Base-by-base conservation (phyloP, 2,888 invertebrate genomes). In the Drosophila peninsularis region DNA sequence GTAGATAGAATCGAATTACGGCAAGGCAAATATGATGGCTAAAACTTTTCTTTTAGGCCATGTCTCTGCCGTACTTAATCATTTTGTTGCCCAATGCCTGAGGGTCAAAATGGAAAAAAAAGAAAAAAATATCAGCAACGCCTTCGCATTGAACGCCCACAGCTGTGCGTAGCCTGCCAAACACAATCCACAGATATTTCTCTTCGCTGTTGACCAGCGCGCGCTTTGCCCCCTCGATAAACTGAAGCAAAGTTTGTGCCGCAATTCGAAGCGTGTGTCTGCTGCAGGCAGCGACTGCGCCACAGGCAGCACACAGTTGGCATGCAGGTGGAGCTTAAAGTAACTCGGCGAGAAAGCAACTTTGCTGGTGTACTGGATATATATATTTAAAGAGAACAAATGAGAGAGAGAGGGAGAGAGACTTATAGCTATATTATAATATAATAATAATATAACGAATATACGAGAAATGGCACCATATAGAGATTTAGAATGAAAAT, bases 41-140 rank as follows among this genome's bases (percentile, higher is more conserved):
- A 17, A 45, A 55, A 45, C 30, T 55, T 55, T 56, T 24, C 24
- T 17, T 50, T 36, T 50, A 7, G 36, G 36, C 32, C 19, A n/a
- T n/a, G 49, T 36, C 63, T 62, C 50, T 64, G 44, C 27, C 52
- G 52, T 52, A 45, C 52, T 63, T 64, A 17, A 45, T 64, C 37
- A 39, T 64, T 44, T 64, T 37, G 21, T 21, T 63, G 17, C 34
- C 21, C 36, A 49, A 24, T 42, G 63, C 49, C 21, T 30, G 42
- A 62, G 30, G 52, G 44, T 39, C 65, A 24, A 44, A 36, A 17
- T 30, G 11, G 13, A 27, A 44, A 21, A 42, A 21, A 14, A 42
- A 14, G 7, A 21, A 14, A 14, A 30, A 30, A 30, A 30, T 30
- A 7, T 2, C 21, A 14, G 37, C 21, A 60, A 62, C 45, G 61